Percentiles rank a stretch among this genome's conserved stretches.
Conservation (phyloP, 2,888 invertebrate species). For the Caenorhabditis imperialis region DNA sequence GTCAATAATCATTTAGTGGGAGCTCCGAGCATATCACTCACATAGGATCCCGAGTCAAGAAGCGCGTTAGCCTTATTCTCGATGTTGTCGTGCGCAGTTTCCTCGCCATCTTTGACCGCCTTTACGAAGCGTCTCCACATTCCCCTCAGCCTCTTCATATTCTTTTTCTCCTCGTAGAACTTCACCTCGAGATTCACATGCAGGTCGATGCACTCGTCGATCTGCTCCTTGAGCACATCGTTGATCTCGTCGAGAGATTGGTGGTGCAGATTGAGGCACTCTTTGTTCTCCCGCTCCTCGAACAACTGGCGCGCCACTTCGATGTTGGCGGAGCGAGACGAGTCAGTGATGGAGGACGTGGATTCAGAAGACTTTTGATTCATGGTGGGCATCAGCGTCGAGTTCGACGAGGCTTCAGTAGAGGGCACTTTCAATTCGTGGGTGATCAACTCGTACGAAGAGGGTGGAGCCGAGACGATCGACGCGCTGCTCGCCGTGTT, state of each 20-base stretch:
- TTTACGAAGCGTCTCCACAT: background rate
- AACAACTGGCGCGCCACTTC: background rate
- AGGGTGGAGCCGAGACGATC: background rate
- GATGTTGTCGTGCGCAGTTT: background rate
- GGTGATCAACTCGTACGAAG: background rate
- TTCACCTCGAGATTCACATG: background rate
- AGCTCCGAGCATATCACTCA: too few species aligned
- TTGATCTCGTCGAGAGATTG: slow-evolving; percentile 4
- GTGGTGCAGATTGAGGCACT: slow-evolving; percentile 13
- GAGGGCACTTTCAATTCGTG: background rate
- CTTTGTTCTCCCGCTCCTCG: slow-evolving; percentile 9
- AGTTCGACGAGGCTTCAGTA: background rate
- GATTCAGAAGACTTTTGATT: too few species aligned
- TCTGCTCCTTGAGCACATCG: background rate
- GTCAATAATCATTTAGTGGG: background rate
- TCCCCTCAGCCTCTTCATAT: background rate
- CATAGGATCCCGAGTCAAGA: background rate
- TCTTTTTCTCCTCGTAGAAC: background rate
- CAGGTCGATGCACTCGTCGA: background rate
- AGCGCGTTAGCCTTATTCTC: background rate
- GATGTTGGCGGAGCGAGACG: too few species aligned
- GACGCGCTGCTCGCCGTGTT: background rate
- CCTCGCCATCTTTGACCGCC: background rate
- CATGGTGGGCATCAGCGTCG: too few species aligned
- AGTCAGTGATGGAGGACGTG: too few species aligned